phyloP scores from a whole-genome alignment of 2,113 vertebrate species.

The Dasyurus viverrinus region DNA sequence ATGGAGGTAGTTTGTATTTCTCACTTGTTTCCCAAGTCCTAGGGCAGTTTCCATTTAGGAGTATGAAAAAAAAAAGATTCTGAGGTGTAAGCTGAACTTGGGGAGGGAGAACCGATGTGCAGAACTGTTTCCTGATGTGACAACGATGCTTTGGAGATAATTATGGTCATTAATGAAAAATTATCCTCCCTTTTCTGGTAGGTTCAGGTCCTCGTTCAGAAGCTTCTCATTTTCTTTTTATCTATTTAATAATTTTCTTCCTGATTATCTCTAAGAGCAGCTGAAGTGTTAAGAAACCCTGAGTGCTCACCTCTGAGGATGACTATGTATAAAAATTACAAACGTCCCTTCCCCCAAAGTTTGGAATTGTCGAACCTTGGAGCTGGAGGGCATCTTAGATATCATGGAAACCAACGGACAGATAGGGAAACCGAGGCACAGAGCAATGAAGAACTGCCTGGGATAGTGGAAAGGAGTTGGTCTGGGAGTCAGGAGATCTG shows the following conservation, averaged over 20 bases:
- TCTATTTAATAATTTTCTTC: conserved; percentile 67
- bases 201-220: conserved; percentile 65
- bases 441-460: background rate
- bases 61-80: conserved; percentile 6
- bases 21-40: background rate
- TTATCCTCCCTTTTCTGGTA: conserved; percentile 57
- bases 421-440: conserved; percentile 24
- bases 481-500: background rate
- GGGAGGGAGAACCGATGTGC: conserved; percentile 43
- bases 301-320: conserved; percentile 67
- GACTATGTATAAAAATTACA: conserved; percentile 57
- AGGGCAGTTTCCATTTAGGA: background rate
- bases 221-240: conserved; percentile 62
- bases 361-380: conserved; percentile 30
- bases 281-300: conserved; percentile 38
- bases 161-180: conserved; percentile 62
- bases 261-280: conserved; percentile 68
- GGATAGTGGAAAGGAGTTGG: background rate
- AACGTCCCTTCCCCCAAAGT: background rate
- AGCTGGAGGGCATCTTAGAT: conserved; percentile 45
- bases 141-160: conserved; percentile 53
- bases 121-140: conserved; percentile 43
- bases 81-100: conserved; percentile 45
- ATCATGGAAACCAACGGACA: conserved; percentile 7
- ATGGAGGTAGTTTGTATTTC: background rate